Base-by-base conservation (phyloP, 2,797 vertebrate genomes). In the Danio choprae region DNA sequence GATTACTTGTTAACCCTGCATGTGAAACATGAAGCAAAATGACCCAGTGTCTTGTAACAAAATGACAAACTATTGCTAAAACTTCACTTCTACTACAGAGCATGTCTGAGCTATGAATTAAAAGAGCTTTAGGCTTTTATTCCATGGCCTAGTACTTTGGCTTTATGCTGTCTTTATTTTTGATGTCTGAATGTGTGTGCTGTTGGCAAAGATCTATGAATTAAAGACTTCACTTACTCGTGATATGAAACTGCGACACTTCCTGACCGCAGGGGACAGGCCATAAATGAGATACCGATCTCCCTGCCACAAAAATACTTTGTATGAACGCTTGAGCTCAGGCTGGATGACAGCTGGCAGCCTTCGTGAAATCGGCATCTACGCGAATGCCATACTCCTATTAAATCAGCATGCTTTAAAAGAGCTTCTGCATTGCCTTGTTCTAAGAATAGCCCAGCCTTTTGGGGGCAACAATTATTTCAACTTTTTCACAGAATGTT, bases 181-280 rank as follows among this genome's bases (percentile, higher is more conserved):
- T 40, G 29, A 53, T 40, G 48, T 50, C 4, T 36, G 16, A 51
- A 18, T 51, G 22, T 16, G 16, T 68, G 5, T 29, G 29, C 22
- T n/a, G 29, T 12, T 38, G 29, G 15, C 15, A 2, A 18, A 18
- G 48, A 69, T 40, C 15, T 53, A 4, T 53, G 36, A 43, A 72
- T 56, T 16, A 43, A 43, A 18, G 29, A 22, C 38, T 71, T 15
- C 18, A 16, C 3, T 43, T 15, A 15, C 4, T 8, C 29, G 18
- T 6, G 51, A 72, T 29, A 16, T 72, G 51, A 56, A 72, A 72
- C 53, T 43, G 18, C 0, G 2, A 56, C 7, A 41, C 41, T 58
- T 72, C 18, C 18, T 72, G 36, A 71, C 50, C 68, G 41, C 68
- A 71, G n/a, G n/a, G 11, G 29, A 70, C 4, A 55, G 50, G 11